Evolutionary conservation across 2,888 invertebrate species (phyloP).

Genomic region (Torymus tubicola): DNA sequence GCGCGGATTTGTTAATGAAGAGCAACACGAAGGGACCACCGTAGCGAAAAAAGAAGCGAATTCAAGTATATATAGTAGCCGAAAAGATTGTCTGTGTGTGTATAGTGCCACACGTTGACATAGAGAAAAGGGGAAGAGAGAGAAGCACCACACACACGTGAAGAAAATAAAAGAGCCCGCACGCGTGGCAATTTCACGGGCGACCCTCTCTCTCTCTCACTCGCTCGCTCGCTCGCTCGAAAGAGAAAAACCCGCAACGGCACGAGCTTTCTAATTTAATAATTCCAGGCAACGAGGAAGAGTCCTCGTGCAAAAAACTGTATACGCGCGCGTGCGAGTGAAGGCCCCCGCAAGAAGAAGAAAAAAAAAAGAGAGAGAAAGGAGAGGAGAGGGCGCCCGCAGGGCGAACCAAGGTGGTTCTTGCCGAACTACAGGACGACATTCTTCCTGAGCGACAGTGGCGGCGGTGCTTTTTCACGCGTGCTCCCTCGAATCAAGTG

Average conservation of each 20-base stretch:
- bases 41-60: not conserved
- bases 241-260: constrained; percentile 43
- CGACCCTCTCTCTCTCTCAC: not conserved
- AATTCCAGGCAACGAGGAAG: constrained; percentile 51
- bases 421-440: too few relatives aligned
- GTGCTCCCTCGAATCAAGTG: too few relatives aligned
- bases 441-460: too few relatives aligned
- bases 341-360: not conserved
- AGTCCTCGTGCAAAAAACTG: not conserved
- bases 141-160: not conserved
- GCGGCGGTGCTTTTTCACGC: too few relatives aligned
- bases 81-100: not conserved
- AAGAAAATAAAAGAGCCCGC: not conserved
- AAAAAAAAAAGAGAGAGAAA: not conserved
- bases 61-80: constrained; percentile 1
- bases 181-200: constrained; percentile 41
- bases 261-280: constrained; percentile 57
- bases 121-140: not conserved
- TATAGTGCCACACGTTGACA: not conserved
- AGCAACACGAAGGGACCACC: not conserved
- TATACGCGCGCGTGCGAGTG: not conserved
- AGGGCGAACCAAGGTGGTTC: too few relatives aligned
- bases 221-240: not conserved
- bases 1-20: constrained; percentile 29
- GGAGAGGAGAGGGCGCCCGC: too few relatives aligned